Evolutionary conservation across 1,140 invertebrate genomes (phyloP), one percentile per base, ranked within the genome.

Genomic region (Lethrus apterus): DNA sequence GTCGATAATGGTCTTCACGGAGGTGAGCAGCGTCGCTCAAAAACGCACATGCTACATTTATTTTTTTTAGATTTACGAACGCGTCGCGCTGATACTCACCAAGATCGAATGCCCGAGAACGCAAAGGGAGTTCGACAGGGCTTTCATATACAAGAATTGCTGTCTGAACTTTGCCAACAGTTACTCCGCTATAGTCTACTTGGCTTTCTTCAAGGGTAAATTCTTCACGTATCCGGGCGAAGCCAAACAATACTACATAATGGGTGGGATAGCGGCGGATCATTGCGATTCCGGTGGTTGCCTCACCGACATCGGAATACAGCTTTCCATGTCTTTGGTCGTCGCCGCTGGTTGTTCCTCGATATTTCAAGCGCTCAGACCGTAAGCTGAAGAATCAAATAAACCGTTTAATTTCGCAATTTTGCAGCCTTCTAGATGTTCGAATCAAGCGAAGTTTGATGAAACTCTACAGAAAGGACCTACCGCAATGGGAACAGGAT

Each of bases 101-200:
- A 89, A 95, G 69, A 76, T 92, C 67, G 89, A 99, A 74, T 76
- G 95, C 57, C 81, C 91, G 43, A 73, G 93, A 47, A 98, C 94
- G 0, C 92, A 98, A 70, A 89, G 87, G 0, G 90, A 97, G 67
- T 99, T 93, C 69, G 94, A 98, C 62, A 91, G 98, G 57, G 91
- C 89, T 31, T 71, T 96, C 19, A 97, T 92, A 0, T 73, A 97
- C 7, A 98, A 98, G 73, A 93, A 97, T 59, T 98, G 97, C 66
- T 66, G 97, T 5, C 78, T 99, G 30, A 90, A 96, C 70, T 98
- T 98, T 72, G 86, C 97, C 19, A 98, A 98, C 68, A 97, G 95
- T 66, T 98, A 98, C 68, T 86, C 93, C 9, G 93, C 93, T 1
- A 90, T 98, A 62, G 93, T 98, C 71, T 99, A 98, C 63, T 92